Evolutionary conservation across 2,797 vertebrate genomes (phyloP).

Genomic region (Discoglossus pictus): DNA sequence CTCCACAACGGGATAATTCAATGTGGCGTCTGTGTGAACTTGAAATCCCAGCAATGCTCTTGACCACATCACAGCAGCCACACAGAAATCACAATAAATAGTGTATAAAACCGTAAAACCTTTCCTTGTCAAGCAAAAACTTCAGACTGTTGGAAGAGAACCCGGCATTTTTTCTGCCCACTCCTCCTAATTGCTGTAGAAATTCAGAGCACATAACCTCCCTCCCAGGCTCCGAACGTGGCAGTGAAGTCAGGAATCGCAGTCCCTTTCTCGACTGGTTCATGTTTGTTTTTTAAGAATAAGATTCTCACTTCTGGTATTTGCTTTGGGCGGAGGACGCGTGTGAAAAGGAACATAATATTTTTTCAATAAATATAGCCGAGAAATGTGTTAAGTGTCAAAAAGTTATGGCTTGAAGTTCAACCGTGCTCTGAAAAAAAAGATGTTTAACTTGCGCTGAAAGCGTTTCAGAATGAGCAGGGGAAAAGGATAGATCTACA

Average conservation of each 20-base stretch:
- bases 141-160: too few relatives aligned
- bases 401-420: slow-evolving; percentile 40
- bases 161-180: neutral
- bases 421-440: slow-evolving; percentile 21
- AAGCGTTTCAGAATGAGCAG: too few relatives aligned
- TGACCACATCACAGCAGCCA: too few relatives aligned
- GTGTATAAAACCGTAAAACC: too few relatives aligned
- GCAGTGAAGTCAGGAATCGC: neutral
- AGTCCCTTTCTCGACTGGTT: neutral
- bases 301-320: slow-evolving; percentile 42
- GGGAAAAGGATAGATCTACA: too few relatives aligned
- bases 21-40: too few relatives aligned
- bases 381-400: slow-evolving; percentile 48
- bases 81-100: too few relatives aligned
- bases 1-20: too few relatives aligned
- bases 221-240: neutral
- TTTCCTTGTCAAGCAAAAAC: too few relatives aligned
- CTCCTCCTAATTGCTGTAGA: neutral
- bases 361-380: slow-evolving; percentile 45
- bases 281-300: slow-evolving; percentile 27
- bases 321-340: slow-evolving; percentile 44
- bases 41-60: too few relatives aligned
- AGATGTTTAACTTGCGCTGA: too few relatives aligned
- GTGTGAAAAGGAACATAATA: slow-evolving; percentile 45
- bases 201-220: neutral